Base-by-base conservation (phyloP, 1,140 invertebrate species). In the Tetranychus urticae region DNA sequence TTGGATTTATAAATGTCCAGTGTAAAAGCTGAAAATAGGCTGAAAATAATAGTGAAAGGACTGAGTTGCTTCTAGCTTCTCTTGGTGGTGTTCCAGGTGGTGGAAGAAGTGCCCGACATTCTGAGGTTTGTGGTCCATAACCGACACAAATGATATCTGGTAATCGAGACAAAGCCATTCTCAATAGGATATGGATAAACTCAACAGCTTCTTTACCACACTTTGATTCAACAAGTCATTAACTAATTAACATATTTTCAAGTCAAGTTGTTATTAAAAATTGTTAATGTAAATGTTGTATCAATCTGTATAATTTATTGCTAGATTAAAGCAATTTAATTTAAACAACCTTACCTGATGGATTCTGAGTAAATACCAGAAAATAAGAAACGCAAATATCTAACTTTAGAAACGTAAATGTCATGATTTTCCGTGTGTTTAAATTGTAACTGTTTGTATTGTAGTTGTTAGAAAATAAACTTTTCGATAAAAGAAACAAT, bases 121-220 rank as follows among this genome's bases (percentile, higher is more conserved):
- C 55, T 5, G 46, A 56, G 6, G 33, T 47, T 34, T 63, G 56
- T 2, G 52, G 35, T 2, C 58, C 61, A 47, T 64, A 62, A 31
- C 57, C 64, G 8, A 60, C 58, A 35, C 67, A 68, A 12, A 68
- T 47, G 23, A 67, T 65, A 23, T 69, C 67, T 1, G 68, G 68
- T 47, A 68, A 57, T 55, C 61, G 55, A 12, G 67, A 68, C 2
- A 67, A 56, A 12, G 65, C 67, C 65, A 66, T 68, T 42, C 64
- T 54, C 13, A 68, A 57, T 0, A 68, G 58, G 5, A 65, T 57
- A 1, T 65, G 42, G 45, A 63, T 63, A 46, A 65, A 58, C 23
- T 62, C 42, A 10, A 46, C 61, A 3, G 67, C 65, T 48, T 68
- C 67, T 58, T 63, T 60, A 5, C 67, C 67, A 47, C 67, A 68